Conservation (phyloP, 2,888 invertebrate genomes). For the Agapostemon virescens region DNA sequence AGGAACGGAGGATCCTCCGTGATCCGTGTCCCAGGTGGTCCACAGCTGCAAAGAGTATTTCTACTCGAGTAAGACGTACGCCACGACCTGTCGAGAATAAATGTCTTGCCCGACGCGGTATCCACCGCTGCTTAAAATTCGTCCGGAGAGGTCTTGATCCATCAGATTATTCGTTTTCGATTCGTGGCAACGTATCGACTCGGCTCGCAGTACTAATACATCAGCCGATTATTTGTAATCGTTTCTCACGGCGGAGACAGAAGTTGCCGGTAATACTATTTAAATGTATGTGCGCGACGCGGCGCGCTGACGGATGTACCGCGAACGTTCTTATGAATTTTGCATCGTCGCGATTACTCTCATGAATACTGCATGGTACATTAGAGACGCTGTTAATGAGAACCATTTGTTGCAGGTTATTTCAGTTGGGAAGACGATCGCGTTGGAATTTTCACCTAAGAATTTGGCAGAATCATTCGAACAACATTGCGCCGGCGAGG, state of each 20-base stretch:
- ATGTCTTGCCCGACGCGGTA: conserved; percentile 19
- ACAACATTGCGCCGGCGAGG: conserved; percentile 10
- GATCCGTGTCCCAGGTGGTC: conserved; percentile 62
- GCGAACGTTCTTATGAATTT: not conserved
- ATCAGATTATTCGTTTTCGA: not conserved
- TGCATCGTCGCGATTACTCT: not conserved
- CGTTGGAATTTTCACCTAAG: not conserved
- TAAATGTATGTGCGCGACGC: not conserved
- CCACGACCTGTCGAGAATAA: conserved; percentile 39
- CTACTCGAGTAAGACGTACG: conserved; percentile 45
- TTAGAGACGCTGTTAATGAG: not conserved
- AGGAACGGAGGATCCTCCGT: conserved; percentile 24
- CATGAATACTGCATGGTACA: not conserved
- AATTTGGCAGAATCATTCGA: conserved; percentile 28
- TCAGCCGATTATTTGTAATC: conserved; percentile 6
- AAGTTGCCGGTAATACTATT: not conserved
- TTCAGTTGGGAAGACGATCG: not conserved
- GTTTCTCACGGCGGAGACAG: not conserved
- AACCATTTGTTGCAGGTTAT: not conserved
- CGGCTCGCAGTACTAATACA: not conserved
- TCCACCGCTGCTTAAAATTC: conserved; percentile 43
- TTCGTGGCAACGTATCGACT: not conserved
- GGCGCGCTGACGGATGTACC: not conserved
- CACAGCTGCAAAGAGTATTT: conserved; percentile 48
- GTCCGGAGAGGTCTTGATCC: conserved; percentile 11